Evolutionary conservation across 2,888 invertebrate genomes (phyloP), one percentile per base, ranked within the genome.

Genomic region (Epistrophe grossulariae): DNA sequence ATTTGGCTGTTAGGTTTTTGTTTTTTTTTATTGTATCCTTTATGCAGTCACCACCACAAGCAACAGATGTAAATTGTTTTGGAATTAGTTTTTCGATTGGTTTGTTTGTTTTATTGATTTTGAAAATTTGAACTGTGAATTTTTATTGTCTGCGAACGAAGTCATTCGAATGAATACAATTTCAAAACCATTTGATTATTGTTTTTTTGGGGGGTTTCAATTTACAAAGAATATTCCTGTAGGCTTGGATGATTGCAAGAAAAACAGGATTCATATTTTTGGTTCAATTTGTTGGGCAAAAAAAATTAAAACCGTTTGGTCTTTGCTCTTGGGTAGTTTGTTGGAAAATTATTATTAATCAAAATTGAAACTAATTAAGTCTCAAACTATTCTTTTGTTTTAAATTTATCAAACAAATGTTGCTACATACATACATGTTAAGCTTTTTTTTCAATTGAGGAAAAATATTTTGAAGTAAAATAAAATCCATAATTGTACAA

Each of bases 1-100:
- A 15, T 55, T 55, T n/a, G 9, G 55, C n/a, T 28, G 15, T 57
- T 31, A 0, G 7, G 10, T 7, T n/a, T 31, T 35, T 17, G n/a
- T 31, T n/a, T n/a, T 31, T 57, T n/a, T 35, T 35, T 17, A 59
- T 31, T 52, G 52, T 13, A 24, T 52, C 11, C 52, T 52, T 24
- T 52, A 57, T n/a, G 9, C 15, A 57, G 13, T 24, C 11, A 31
- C 8, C 4, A 57, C 31, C 31, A 35, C 35, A 57, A 31, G 57
- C 59, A 59, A 59, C 59, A 59, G 59, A 59, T 59, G 59, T 17
- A 59, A 35, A 59, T 59, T 35, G 59, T 17, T 59, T 59, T 59
- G 17, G 59, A n/a, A 59, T 59, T 59, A 59, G 17, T 11, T 59
- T 59, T 59, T 6, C 6, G 5, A 59, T 35, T 11, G 31, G 17